Percentiles rank a stretch among this genome's conserved stretches.
Conservation (phyloP, 1,140 invertebrate genomes). For the Fopius arisanus region DNA sequence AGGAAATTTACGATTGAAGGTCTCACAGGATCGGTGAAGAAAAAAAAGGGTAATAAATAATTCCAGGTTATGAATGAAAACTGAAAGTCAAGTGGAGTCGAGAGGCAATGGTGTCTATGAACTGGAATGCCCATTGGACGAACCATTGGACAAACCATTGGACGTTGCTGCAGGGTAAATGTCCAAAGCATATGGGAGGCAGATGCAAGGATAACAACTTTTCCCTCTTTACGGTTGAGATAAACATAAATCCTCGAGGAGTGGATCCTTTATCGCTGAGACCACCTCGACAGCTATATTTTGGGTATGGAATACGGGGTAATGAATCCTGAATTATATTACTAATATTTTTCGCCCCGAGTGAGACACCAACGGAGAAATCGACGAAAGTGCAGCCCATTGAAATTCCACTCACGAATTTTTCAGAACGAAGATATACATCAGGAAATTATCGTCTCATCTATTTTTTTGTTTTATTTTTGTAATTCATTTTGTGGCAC, state of each 20-base stretch:
- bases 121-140: slow-evolving; percentile 3
- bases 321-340: not conserved
- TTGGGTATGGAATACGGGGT: not conserved
- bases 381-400: not conserved
- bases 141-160: too few relatives aligned
- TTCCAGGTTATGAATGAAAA: not conserved
- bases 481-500: too few relatives aligned
- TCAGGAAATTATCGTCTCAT: too few relatives aligned
- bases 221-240: slow-evolving; percentile 26
- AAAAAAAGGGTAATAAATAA: not conserved
- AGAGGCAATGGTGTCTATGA: slow-evolving; percentile 2
- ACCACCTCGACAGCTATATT: not conserved
- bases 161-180: not conserved
- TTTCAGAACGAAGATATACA: too few relatives aligned
- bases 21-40: not conserved
- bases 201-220: slow-evolving; percentile 40
- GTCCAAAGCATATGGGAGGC: slow-evolving; percentile 5
- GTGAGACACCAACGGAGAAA: not conserved
- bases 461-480: too few relatives aligned
- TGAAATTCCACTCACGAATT: too few relatives aligned
- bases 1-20: too few relatives aligned
- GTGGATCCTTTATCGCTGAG: not conserved
- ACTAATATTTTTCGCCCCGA: not conserved
- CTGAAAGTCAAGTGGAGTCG: not conserved
- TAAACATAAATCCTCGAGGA: slow-evolving; percentile 18